phyloP scores from a whole-genome alignment of 2,797 vertebrate species.

The Leucoraja ocellata region DNA sequence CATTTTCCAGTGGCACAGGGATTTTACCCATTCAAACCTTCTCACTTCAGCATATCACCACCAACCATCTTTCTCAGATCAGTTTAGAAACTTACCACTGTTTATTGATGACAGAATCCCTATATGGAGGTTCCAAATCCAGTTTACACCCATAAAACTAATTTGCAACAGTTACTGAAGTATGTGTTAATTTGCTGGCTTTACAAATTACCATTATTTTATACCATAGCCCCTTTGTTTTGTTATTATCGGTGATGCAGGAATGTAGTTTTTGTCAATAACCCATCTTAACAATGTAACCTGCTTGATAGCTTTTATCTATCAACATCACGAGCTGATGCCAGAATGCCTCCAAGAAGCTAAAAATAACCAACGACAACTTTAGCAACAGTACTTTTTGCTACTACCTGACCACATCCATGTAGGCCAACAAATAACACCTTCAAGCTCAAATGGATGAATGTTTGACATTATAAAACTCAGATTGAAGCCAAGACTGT shows the following conservation, averaged over 20 bases:
- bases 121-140: background rate
- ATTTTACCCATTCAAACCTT: background rate
- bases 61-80: background rate
- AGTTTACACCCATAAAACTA: background rate
- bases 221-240: background rate
- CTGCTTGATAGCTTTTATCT: background rate
- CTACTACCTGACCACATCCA: background rate
- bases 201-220: background rate
- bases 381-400: background rate
- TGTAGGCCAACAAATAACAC: background rate
- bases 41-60: background rate
- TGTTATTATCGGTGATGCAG: background rate
- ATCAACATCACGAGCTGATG: background rate
- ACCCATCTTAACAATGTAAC: background rate
- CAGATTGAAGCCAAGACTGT: background rate
- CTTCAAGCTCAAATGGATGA: background rate
- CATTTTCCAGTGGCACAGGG: background rate
- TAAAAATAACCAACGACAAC: slow-evolving; percentile 3
- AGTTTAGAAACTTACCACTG: background rate
- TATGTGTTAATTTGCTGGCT: background rate
- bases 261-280: background rate
- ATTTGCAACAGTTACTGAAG: background rate
- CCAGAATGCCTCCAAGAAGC: no score
- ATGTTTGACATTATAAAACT: background rate
- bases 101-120: background rate